Conservation (phyloP, 2,113 vertebrate genomes). For the Rhineura floridana region DNA sequence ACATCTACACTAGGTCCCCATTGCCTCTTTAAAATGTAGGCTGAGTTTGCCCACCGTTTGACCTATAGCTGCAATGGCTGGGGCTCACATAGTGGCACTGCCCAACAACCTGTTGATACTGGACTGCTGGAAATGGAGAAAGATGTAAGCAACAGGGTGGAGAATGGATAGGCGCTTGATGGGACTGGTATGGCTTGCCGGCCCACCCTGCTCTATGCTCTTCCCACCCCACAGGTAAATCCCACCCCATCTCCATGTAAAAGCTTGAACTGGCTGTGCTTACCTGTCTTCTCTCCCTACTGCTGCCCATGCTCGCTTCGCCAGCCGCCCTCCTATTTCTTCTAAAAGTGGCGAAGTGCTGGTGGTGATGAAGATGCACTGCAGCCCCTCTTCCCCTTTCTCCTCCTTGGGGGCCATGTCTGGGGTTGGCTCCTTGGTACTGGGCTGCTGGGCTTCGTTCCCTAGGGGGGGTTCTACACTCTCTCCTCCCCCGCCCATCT, state of each 20-base stretch:
- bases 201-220: not conserved
- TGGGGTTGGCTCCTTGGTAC: not conserved
- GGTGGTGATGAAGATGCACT: constrained; percentile 16
- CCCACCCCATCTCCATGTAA: not conserved
- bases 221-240: not conserved
- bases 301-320: constrained; percentile 25
- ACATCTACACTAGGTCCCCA: not conserved
- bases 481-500: constrained; percentile 10
- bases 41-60: not conserved
- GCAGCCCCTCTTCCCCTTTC: constrained; percentile 16
- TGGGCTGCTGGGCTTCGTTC: not conserved
- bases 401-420: not conserved
- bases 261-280: not conserved
- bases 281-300: constrained; percentile 22
- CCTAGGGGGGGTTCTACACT: not conserved
- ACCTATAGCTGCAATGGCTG: not conserved
- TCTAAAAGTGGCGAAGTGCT: constrained; percentile 1
- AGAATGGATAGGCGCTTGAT: not conserved
- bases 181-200: not conserved
- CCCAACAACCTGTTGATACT: not conserved
- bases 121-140: not conserved
- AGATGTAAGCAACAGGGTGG: too few relatives aligned
- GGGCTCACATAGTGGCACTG: not conserved
- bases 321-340: constrained; percentile 15
- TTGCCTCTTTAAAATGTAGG: not conserved